These are phyloP conservation scores for Callaeas wilsoni DNA, from an alignment of 2,113 vertebrate genomes.

Conservation along the genomic window DNA sequence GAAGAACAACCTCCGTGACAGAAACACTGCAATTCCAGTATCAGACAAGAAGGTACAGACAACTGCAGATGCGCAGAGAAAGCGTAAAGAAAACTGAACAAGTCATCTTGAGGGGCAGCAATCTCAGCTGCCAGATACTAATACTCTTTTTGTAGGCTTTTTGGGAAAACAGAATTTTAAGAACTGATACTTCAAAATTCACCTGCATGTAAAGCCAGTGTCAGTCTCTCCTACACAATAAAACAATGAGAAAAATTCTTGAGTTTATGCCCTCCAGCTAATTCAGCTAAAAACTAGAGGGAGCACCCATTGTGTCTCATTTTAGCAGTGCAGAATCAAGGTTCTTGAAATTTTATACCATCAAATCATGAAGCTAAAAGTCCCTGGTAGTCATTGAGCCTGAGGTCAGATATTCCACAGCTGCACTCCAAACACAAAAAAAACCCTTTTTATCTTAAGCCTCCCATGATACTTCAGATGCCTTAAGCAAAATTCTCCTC, in stretches of 20 bases:
- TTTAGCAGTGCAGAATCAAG: background rate
- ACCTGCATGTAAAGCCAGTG: background rate
- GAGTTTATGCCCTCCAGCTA: background rate
- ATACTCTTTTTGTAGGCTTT: background rate
- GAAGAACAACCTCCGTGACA: rapidly evolving
- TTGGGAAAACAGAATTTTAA: background rate
- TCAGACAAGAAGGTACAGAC: background rate
- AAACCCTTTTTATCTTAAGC: constrained; percentile 52
- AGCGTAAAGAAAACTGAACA: background rate
- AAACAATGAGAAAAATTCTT: background rate
- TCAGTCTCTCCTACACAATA: background rate
- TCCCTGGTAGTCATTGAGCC: constrained; percentile 21
- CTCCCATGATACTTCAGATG: background rate
- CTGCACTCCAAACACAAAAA: constrained; percentile 55
- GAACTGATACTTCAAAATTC: background rate
- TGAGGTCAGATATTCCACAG: constrained; percentile 54
- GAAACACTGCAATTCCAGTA: background rate
- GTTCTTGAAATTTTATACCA: constrained; percentile 54
- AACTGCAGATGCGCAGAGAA: background rate
- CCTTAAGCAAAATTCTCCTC: constrained; percentile 37
- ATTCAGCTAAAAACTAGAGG: background rate
- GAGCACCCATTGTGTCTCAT: background rate
- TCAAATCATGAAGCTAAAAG: background rate
- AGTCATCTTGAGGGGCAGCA: background rate
- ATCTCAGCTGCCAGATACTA: background rate